Base-by-base conservation (phyloP, 2,113 vertebrate genomes). In the Heterocephalus glaber region DNA sequence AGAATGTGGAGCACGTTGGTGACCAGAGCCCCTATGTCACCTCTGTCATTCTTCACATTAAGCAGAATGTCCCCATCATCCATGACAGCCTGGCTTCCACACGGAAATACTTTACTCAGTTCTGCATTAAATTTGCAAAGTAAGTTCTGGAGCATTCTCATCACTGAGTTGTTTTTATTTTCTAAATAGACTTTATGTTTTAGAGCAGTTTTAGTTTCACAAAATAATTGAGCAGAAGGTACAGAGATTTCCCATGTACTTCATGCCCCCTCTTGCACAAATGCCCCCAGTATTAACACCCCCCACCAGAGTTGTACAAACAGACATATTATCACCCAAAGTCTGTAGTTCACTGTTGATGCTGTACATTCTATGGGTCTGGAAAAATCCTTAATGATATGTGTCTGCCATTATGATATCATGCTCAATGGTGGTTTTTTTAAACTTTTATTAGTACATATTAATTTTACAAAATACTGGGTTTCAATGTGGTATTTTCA, bases 41-140 rank as follows among this genome's bases (percentile, higher is more conserved):
- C 38, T 99, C 99, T 0, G 99, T 99, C 97, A 99, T 99, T 98
- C 99, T 99, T 93, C 99, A 99, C 98, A 99, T 99, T 35, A 99
- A 99, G 81, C 99, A 99, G 97, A 99, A 99, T 0, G 99, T 99
- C 90, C 99, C 99, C 35, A 99, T 99, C 98, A 99, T 99, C 97
- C 99, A 99, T 1, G 99, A 99, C 98, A 99, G 99, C 96, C 98
- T 99, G 98, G 99, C 99, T 89, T 99, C 99, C 81, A 99, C 99
- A 0, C 99, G 99, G 58, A 99, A 99, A 98, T 99, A 99, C 98
- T 99, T 99, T 98, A 99, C 99, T 12, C 99, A 99, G 97, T 99
- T 99, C 98, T 99, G 99, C 98, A 99, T 99, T 90, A 99, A 99
- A 96, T 99, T 99, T 98, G 99, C 99, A 81, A 99, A 99, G 99